Base-by-base conservation (phyloP, 2,888 invertebrate species). In the Caenorhabditis parvicauda region DNA sequence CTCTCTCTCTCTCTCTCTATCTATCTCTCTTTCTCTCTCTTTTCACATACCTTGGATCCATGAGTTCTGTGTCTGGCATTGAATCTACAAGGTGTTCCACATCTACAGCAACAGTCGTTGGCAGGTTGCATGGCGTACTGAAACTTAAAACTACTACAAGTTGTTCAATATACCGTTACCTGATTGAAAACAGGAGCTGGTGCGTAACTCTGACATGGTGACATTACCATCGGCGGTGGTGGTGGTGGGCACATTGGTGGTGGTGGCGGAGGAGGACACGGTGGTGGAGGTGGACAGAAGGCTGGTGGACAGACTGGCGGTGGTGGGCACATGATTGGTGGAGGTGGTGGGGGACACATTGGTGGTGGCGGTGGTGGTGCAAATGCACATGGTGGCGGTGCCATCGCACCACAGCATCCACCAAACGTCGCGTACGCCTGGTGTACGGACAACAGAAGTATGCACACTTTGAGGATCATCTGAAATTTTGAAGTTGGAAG, bases 91-190 rank as follows among this genome's bases (percentile, higher is more conserved):
- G 78, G 77, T 3, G 58, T 66, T 37, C 77, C 76, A 45, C 79
- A 76, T 27, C 72, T 63, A 45, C 72, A 73, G 54, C 79, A 79
- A 49, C 77, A 76, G 54, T 77, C 75, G 47, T 77, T 77, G 42
- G 69, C 69, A 21, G 64, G 70, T 47, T 61, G 70, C 47, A 48
- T 54, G 45, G 44, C 59, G 49, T 68, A 68, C 59, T 68, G 63
- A n/a, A n/a, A n/a, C 50, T 47, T 24, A 9, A 7, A n/a, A n/a
- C n/a, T n/a, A n/a, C n/a, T 7, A 32, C 35, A 32, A 32, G 35
- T 32, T 12, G 35, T 7, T 12, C 14, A 14, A 14, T 32, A 32
- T n/a, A n/a, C n/a, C 17, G 21, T n/a, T n/a, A n/a, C n/a, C n/a
- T n/a, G n/a, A 27, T 32, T 32, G 44, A 59, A 59, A 9, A 56